phyloP scores from a whole-genome alignment of 2,888 invertebrate species.

The Parochlus steinenii region DNA sequence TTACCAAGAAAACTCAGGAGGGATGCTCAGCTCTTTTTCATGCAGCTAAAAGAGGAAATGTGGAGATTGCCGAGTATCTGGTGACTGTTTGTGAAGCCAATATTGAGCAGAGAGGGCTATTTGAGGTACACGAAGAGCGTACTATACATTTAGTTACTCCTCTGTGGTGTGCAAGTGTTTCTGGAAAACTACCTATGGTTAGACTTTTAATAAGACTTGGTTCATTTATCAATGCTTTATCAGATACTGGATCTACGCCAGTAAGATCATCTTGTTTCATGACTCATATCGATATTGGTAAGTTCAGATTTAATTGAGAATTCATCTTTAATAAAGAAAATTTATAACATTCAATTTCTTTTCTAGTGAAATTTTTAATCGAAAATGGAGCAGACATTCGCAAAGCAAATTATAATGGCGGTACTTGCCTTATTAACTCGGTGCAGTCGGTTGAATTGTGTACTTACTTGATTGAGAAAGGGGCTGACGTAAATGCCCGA shows the following conservation, averaged over 20 bases:
- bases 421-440: slow-evolving; percentile 84
- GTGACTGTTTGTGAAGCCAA: slow-evolving; percentile 66
- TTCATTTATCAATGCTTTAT: slow-evolving; percentile 72
- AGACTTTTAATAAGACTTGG: slow-evolving; percentile 61
- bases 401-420: slow-evolving; percentile 76
- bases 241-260: slow-evolving; percentile 77
- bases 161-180: slow-evolving; percentile 83
- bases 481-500: slow-evolving; percentile 68
- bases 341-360: slow-evolving; percentile 12
- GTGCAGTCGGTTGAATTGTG: slow-evolving; percentile 75
- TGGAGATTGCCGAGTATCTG: slow-evolving; percentile 72
- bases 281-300: slow-evolving; percentile 60
- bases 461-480: slow-evolving; percentile 58
- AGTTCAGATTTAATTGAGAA: slow-evolving; percentile 6
- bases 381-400: slow-evolving; percentile 69
- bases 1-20: slow-evolving; percentile 50
- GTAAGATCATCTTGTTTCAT: slow-evolving; percentile 86
- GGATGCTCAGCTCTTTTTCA: slow-evolving; percentile 71
- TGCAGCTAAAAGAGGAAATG: slow-evolving; percentile 61
- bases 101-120: slow-evolving; percentile 71
- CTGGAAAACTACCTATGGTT: slow-evolving; percentile 60
- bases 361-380: slow-evolving; percentile 50
- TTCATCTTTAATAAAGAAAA: not conserved
- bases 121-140: slow-evolving; percentile 69
- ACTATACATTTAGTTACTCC: slow-evolving; percentile 40